Percentiles rank a stretch among this genome's conserved stretches.
Evolutionary conservation across 2,888 invertebrate species (phyloP).

Genomic region (Spatulosminthurus flaviceps): DNA sequence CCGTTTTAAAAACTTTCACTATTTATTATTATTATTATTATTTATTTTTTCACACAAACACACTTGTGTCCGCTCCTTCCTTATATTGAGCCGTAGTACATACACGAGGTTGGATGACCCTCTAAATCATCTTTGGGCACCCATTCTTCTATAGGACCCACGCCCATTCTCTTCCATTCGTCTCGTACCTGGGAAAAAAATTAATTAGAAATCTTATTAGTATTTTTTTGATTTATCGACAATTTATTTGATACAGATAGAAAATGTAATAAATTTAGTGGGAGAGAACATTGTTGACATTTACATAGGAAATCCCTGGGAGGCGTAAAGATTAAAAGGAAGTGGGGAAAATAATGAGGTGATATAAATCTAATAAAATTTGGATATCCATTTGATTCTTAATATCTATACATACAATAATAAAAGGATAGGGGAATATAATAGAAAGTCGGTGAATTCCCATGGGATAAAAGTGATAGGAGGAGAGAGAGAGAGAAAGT

Average conservation of each 20-base stretch:
- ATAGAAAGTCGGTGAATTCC: background rate
- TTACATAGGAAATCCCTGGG: no score
- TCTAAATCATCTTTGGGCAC: constrained; percentile 64
- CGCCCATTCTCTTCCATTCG: constrained; percentile 60
- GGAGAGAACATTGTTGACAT: no score
- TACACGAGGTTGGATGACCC: constrained; percentile 61
- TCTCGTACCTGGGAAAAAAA: constrained; percentile 62
- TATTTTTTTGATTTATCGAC: background rate
- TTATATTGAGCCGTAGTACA: constrained; percentile 58
- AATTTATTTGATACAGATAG: background rate
- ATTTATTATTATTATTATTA: background rate
- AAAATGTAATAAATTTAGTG: background rate
- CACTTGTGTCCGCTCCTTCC: background rate
- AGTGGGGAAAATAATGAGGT: background rate
- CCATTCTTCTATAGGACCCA: constrained; percentile 64
- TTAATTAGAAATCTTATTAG: no score
- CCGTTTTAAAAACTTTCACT: constrained; percentile 4
- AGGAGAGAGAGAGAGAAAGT: background rate
- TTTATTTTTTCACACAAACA: background rate
- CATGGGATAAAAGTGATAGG: background rate
- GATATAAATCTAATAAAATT: background rate
- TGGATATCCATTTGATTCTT: background rate
- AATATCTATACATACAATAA: background rate
- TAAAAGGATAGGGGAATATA: background rate
- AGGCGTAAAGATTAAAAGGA: no score